These are phyloP conservation scores for Cladorhizidae sp. DNA, from an alignment of 37 sponge, comb jelly and placozoan genomes.

Conservation along the genomic window DNA sequence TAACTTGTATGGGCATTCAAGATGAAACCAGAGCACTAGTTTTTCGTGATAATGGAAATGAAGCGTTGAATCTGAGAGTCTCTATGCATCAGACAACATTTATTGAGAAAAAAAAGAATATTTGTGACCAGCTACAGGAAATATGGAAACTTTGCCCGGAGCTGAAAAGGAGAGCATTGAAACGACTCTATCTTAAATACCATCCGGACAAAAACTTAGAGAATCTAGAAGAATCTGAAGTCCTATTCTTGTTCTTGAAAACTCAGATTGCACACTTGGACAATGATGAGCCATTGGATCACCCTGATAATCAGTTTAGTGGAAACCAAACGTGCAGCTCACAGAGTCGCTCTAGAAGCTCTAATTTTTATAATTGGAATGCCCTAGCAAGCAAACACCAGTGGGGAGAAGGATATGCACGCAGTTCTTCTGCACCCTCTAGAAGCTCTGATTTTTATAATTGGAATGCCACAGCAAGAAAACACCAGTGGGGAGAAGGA, in stretches of 20 bases:
- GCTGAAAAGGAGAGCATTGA: constrained; percentile 23
- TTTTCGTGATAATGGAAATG: constrained; percentile 5
- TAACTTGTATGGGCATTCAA: background rate
- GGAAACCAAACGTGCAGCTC: background rate
- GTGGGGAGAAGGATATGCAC: background rate
- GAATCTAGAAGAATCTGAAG: constrained; percentile 23
- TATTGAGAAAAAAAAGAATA: background rate
- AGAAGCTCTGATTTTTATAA: too few relatives aligned
- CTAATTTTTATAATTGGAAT: background rate
- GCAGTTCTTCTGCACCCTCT: background rate
- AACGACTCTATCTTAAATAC: constrained; percentile 49
- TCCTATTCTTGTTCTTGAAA: constrained; percentile 47
- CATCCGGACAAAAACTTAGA: constrained; percentile 63
- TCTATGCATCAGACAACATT: background rate
- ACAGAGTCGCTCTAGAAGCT: background rate
- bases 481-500: background rate
- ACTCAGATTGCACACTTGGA: constrained; percentile 36
- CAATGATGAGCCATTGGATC: constrained; percentile 7
- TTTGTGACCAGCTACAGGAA: constrained; percentile 30
- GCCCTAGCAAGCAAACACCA: background rate
- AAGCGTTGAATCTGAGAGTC: background rate
- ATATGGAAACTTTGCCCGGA: constrained; percentile 37
- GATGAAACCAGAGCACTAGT: background rate
- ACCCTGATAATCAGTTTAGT: constrained; percentile 12
- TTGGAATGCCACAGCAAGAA: background rate